Evolutionary conservation across 2,888 invertebrate species (phyloP).

Genomic region (Epistrophe eligans): DNA sequence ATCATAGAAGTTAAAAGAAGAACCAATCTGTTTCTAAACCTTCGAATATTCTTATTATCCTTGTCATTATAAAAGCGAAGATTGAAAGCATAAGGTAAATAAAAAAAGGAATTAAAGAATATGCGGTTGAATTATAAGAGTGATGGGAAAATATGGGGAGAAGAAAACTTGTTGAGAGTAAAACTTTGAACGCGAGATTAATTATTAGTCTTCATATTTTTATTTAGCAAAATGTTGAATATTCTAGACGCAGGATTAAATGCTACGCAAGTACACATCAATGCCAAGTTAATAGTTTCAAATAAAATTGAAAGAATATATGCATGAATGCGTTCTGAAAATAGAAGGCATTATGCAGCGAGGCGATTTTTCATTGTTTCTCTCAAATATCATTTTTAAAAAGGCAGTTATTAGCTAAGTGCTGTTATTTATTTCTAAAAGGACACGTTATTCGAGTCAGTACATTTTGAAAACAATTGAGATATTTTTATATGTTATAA

Average conservation of each 20-base stretch:
- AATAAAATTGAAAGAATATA: background rate
- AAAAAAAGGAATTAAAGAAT: background rate
- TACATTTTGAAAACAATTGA: background rate
- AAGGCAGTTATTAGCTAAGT: constrained; percentile 17
- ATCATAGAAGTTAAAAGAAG: background rate
- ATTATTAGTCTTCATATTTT: background rate
- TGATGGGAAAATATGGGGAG: background rate
- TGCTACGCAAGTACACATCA: background rate
- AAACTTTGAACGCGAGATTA: background rate
- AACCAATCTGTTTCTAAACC: background rate
- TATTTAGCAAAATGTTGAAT: background rate
- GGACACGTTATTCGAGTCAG: background rate
- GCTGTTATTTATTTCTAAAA: background rate
- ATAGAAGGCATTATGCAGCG: constrained; percentile 16
- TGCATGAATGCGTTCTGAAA: constrained; percentile 20
- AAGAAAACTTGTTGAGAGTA: background rate
- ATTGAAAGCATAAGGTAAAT: background rate
- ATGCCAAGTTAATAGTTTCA: background rate
- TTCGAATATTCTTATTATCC: background rate
- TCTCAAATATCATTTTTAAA: background rate
- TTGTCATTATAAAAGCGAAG: background rate
- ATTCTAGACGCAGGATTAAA: background rate
- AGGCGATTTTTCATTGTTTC: background rate
- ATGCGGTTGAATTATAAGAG: background rate
- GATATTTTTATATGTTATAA: background rate